These are phyloP conservation scores for Danaus melanippus DNA, from an alignment of 1,140 invertebrate genomes.

Conservation along the genomic window DNA sequence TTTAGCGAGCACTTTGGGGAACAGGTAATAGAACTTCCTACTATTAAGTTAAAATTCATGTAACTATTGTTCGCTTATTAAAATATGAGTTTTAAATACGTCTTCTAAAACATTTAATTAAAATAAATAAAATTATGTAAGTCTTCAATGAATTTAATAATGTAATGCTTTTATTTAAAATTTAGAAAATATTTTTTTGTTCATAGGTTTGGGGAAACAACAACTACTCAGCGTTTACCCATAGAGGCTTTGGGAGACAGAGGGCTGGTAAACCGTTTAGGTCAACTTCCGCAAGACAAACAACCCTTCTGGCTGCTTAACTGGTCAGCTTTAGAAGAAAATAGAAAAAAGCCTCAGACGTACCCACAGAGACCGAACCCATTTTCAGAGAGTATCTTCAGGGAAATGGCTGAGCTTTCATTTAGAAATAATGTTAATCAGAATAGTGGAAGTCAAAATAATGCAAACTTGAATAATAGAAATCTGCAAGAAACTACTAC, in stretches of 20 bases:
- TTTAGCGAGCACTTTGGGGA: slow-evolving; percentile 21
- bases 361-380: slow-evolving; percentile 32
- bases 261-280: slow-evolving; percentile 55
- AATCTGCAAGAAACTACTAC: too few relatives aligned
- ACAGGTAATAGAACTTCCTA: slow-evolving; percentile 30
- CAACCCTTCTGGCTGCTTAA: slow-evolving; percentile 72
- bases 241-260: slow-evolving; percentile 63
- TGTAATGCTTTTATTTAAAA: not conserved
- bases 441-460: too few relatives aligned
- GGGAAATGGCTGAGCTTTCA: too few relatives aligned
- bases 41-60: slow-evolving; percentile 6
- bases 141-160: not conserved
- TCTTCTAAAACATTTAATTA: too few relatives aligned
- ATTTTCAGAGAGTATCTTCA: slow-evolving; percentile 5
- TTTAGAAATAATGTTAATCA: too few relatives aligned
- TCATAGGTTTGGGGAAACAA: slow-evolving; percentile 39
- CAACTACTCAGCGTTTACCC: slow-evolving; percentile 39
- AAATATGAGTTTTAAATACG: too few relatives aligned
- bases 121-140: too few relatives aligned
- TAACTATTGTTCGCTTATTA: too few relatives aligned
- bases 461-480: too few relatives aligned
- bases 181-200: slow-evolving; percentile 9
- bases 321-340: slow-evolving; percentile 36
- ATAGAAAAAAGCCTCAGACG: slow-evolving; percentile 32
- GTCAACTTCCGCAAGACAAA: slow-evolving; percentile 54